Conservation (phyloP, 1,140 invertebrate species). For the Rhizoglyphus robini region DNA sequence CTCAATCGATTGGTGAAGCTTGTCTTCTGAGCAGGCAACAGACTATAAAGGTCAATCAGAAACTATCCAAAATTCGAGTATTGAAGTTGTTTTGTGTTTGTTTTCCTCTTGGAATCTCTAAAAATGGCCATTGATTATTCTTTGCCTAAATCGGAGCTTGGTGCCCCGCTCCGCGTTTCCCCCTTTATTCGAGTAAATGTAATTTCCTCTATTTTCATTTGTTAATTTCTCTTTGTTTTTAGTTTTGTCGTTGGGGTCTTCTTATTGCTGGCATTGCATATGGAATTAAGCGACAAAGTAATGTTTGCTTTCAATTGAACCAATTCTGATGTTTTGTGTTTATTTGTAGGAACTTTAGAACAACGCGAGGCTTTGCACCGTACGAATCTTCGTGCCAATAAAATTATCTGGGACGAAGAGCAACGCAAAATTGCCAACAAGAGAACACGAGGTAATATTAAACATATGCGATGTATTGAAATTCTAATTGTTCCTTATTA, state of each 20-base stretch:
- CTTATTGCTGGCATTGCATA: slow-evolving; percentile 15
- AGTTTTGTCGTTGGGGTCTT: slow-evolving; percentile 18
- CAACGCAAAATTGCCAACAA: neutral
- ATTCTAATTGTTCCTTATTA: slow-evolving; percentile 19
- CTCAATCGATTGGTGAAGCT: neutral
- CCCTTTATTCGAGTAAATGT: slow-evolving; percentile 17
- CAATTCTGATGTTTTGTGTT: neutral
- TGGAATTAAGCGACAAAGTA: slow-evolving; percentile 16
- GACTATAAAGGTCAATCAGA: neutral
- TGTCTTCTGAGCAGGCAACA: neutral
- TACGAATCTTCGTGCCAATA: neutral
- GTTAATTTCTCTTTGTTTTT: neutral
- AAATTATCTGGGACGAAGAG: slow-evolving; percentile 19
- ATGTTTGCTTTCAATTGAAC: slow-evolving; percentile 1
- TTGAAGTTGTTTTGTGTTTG: neutral
- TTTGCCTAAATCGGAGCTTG: slow-evolving; percentile 11
- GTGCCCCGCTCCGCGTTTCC: slow-evolving; percentile 11
- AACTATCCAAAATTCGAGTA: no score
- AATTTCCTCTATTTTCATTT: neutral
- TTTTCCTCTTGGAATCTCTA: neutral
- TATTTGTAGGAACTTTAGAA: neutral
- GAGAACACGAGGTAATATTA: slow-evolving; percentile 12
- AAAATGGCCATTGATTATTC: slow-evolving; percentile 10
- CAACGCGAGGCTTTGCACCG: slow-evolving; percentile 9
- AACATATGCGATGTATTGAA: neutral